Percentiles rank a stretch among this genome's conserved stretches.
phyloP scores from a whole-genome alignment of 2,797 vertebrate species.

The Catostomus latipinnis region DNA sequence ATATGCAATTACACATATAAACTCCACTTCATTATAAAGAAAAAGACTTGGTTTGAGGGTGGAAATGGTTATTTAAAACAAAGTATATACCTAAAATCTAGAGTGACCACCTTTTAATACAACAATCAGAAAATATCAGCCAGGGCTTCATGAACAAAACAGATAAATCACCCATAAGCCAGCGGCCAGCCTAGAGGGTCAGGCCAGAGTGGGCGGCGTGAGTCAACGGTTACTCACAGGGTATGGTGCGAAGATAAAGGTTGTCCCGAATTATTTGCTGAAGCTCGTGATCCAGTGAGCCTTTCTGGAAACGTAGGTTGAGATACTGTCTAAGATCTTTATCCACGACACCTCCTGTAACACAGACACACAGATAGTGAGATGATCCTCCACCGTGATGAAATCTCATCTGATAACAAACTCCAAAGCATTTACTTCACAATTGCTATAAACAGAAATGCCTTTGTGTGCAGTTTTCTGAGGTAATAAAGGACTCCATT shows the following conservation, averaged over 20 bases:
- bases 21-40: neutral
- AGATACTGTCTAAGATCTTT: conserved; percentile 99
- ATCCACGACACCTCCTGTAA: conserved; percentile 95
- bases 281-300: conserved; percentile 96
- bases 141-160: neutral
- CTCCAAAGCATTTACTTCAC: conserved; percentile 12
- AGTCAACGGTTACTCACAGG: conserved; percentile 85
- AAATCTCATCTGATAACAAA: conserved; percentile 28
- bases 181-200: neutral
- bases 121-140: neutral
- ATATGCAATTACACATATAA: neutral
- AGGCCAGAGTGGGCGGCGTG: neutral
- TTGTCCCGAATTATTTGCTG: conserved; percentile 99
- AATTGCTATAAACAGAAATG: conserved; percentile 26
- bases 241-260: conserved; percentile 97
- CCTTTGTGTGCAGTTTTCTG: conserved; percentile 33
- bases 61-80: too few species aligned
- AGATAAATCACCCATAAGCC: neutral
- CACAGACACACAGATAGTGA: conserved; percentile 47
- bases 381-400: conserved; percentile 28
- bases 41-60: too few species aligned
- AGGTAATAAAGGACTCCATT: conserved; percentile 22
- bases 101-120: too few species aligned
- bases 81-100: neutral
- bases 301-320: conserved; percentile 98